Base-by-base conservation (phyloP, 1,140 invertebrate species). In the Drosophila sulfurigaster region DNA sequence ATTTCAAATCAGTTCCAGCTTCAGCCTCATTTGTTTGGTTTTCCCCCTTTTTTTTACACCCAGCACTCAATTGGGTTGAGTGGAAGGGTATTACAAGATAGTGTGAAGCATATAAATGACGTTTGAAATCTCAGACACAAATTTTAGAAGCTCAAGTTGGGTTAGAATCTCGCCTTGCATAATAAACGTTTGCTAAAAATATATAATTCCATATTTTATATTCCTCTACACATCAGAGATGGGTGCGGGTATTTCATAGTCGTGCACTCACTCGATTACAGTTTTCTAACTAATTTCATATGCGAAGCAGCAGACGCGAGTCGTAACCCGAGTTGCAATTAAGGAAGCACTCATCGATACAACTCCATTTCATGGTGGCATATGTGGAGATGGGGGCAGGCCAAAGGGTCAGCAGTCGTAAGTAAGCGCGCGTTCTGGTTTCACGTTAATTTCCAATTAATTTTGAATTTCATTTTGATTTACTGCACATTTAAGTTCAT, bases 1-100 rank as follows among this genome's bases (percentile, higher is more conserved):
- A 81, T 81, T 62, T 62, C 35, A 68, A 76, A 77, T 54, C 56
- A 76, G 59, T 67, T 38, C 46, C 16, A 15, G 16, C 28, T 62
- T 57, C 38, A 10, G 35, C 35, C 8, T 38, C 35, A 35, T 56
- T 35, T 58, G 54, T 48, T 8, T 49, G 10, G 3, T 43, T 43
- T 43, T n/a, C 41, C n/a, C 11, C n/a, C n/a, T 43, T 43, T 43
- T 38, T 2, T 35, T 43, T 6, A 38, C 0, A 38, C 35, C 8
- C 35, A 10, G 7, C 35, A 38, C 6, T 8, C 7, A 38, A 38
- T 11, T 38, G 35, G 35, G 1, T 38, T 38, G 35, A 10, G 35
- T 38, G 8, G 10, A 7, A 38, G 35, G 10, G 35, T 38, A 38
- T 2, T 38, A 10, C 35, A 38, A 38, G 35, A 11, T 38, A 38